Evolutionary conservation across 2,797 vertebrate genomes (phyloP), one percentile per base, ranked within the genome.

Genomic region (Sebastes baramenuke): DNA sequence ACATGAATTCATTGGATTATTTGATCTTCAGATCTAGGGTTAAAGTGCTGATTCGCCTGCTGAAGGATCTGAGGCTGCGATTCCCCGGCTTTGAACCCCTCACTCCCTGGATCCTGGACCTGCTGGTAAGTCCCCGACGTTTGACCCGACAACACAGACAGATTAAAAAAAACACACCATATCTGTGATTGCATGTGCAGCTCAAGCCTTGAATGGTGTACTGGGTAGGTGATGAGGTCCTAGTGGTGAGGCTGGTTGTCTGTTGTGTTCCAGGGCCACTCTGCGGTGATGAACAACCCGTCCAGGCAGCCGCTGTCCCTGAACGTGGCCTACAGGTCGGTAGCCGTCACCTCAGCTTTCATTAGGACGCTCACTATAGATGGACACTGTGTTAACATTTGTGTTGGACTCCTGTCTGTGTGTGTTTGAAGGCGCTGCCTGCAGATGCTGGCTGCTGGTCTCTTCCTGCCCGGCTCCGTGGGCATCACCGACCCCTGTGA

Each of bases 401-500:
- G 8, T 27, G 25, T 25, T 67, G 16, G 4, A 29, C 20, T 42
- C 6, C 2, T 32, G 10, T 34, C 10, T 36, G 34, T 80, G 34
- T 30, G 30, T 38, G 12, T 42, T 83, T 24, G 2, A 71, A 98
- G 98, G 88, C 98, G 98, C n/a, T 99, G 98, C 87, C 96, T 99
- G 14, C 98, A 99, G 96, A 98, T 99, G 95, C 81, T 99, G 79
- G 98, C 98, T 0, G 98, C 98, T 0, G 98, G 98, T 0, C 96
- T 99, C 5, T 99, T 99, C 81, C 95, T 99, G 14, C 98, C 98
- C 0, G 98, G 98, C 0, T 99, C 98, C 0, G 98, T 99, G 0
- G 98, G 98, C 0, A 99, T 99, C 93, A 99, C 98, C 0, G 98
- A 99, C 36, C 98, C 98, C 7, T 99, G 98, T 8, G 98, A 99